A percentile compares a stretch with the other conserved stretches of the same genome.
Evolutionary conservation across 2,113 vertebrate species (phyloP).

Genomic region (Vulpes vulpes): DNA sequence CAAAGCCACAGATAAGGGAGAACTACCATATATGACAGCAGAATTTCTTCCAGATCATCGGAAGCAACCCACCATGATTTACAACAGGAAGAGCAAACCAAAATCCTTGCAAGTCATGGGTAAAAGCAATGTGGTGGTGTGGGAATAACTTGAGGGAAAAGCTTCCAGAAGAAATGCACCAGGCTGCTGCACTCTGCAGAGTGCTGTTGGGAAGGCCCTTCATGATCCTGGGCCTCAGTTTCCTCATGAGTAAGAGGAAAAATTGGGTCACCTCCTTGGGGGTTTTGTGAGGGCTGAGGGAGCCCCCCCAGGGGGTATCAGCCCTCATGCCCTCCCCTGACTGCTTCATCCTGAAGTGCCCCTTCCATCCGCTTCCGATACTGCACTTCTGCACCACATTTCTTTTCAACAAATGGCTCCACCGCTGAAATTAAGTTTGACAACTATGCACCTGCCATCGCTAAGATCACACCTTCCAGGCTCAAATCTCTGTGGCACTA

Average conservation of each 20-base stretch:
- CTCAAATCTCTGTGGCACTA: neutral
- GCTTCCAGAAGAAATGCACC: neutral
- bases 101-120: neutral
- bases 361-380: neutral
- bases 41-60: neutral
- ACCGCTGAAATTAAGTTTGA: neutral
- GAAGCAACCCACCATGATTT: neutral
- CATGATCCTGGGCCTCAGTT: neutral
- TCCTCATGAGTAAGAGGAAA: neutral
- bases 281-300: neutral
- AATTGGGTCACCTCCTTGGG: neutral
- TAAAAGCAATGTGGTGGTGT: neutral
- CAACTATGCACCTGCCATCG: neutral
- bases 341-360: neutral
- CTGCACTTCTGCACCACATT: neutral
- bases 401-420: neutral
- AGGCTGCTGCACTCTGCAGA: neutral
- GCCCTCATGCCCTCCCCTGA: neutral
- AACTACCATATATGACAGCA: neutral
- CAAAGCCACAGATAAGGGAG: neutral
- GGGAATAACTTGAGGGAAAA: neutral
- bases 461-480: neutral
- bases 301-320: fast-evolving
- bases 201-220: neutral
- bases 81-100: neutral